A percentile compares a stretch with the other conserved stretches of the same genome.
Evolutionary conservation across 2,888 invertebrate genomes (phyloP).

Genomic region (Oscheius sp.): DNA sequence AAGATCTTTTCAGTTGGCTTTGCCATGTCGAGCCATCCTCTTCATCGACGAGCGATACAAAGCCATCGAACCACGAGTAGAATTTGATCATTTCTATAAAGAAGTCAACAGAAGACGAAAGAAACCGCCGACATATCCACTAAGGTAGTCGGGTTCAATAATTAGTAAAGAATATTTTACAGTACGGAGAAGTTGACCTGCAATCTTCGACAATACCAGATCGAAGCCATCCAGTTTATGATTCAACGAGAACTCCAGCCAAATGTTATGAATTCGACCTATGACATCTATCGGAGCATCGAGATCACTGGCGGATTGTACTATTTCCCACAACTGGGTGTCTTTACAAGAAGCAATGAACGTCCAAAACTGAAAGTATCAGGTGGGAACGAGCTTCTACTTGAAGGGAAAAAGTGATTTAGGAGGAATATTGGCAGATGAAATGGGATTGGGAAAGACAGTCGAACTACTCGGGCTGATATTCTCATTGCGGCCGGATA

Average conservation of each 20-base stretch:
- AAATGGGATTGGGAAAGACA: slow-evolving; percentile 87
- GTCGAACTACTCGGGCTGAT: slow-evolving; percentile 82
- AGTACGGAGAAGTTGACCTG: slow-evolving; percentile 65
- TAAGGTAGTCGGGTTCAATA: neutral
- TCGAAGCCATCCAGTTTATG: slow-evolving; percentile 75
- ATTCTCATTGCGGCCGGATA: slow-evolving; percentile 30
- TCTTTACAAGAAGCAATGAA: slow-evolving; percentile 16
- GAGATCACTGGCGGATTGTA: slow-evolving; percentile 12
- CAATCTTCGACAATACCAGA: slow-evolving; percentile 74
- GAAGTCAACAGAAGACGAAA: neutral
- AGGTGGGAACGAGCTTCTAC: neutral
- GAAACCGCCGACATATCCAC: neutral
- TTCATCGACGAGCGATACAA: neutral
- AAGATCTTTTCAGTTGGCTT: neutral
- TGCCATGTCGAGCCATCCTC: neutral
- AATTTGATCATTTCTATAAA: slow-evolving; percentile 25
- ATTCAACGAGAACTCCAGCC: slow-evolving; percentile 68
- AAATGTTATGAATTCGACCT: neutral
- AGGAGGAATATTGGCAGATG: slow-evolving; percentile 82
- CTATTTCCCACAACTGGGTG: slow-evolving; percentile 38
- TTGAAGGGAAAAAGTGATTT: neutral
- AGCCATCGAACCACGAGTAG: neutral
- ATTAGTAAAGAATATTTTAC: neutral
- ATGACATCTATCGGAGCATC: neutral
- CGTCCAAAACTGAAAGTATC: neutral